phyloP scores from a whole-genome alignment of 1,140 invertebrate genomes.

The Daktulosphaira vitifoliae region DNA sequence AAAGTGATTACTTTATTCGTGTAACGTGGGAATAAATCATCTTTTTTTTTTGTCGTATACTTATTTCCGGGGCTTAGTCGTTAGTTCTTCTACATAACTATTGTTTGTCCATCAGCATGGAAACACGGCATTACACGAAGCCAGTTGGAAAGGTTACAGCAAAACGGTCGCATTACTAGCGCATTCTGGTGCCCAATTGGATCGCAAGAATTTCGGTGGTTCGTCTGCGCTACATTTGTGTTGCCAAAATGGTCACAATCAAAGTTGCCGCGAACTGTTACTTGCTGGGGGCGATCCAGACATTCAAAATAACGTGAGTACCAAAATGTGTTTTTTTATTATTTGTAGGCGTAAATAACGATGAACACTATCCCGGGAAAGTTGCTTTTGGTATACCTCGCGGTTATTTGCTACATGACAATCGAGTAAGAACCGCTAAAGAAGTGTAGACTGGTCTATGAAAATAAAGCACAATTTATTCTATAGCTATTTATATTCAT shows the following conservation, averaged over 20 bases:
- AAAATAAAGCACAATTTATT: too few species aligned
- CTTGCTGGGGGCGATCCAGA: conserved; percentile 79
- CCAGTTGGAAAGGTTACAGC: conserved; percentile 89
- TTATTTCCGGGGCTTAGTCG: too few species aligned
- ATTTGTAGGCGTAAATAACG: too few species aligned
- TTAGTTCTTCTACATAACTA: too few species aligned
- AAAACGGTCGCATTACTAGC: conserved; percentile 68
- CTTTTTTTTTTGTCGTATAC: too few species aligned
- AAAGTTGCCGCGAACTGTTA: conserved; percentile 80
- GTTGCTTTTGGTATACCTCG: too few species aligned
- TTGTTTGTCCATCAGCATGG: conserved; percentile 62
- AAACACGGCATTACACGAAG: conserved; percentile 87
- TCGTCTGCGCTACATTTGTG: conserved; percentile 89
- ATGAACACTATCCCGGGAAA: too few species aligned
- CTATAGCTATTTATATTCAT: too few species aligned
- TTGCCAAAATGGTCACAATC: conserved; percentile 94
- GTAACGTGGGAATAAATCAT: too few species aligned
- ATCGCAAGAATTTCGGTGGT: conserved; percentile 73
- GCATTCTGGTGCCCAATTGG: conserved; percentile 58
- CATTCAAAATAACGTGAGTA: conserved; percentile 81
- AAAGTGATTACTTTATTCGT: too few species aligned
- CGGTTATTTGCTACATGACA: too few species aligned
- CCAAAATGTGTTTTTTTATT: too few species aligned
- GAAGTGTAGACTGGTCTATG: background rate
- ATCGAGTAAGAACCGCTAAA: conserved; percentile 7